Evolutionary conservation across 1,140 invertebrate genomes (phyloP).

Genomic region (Heliconius himera): DNA sequence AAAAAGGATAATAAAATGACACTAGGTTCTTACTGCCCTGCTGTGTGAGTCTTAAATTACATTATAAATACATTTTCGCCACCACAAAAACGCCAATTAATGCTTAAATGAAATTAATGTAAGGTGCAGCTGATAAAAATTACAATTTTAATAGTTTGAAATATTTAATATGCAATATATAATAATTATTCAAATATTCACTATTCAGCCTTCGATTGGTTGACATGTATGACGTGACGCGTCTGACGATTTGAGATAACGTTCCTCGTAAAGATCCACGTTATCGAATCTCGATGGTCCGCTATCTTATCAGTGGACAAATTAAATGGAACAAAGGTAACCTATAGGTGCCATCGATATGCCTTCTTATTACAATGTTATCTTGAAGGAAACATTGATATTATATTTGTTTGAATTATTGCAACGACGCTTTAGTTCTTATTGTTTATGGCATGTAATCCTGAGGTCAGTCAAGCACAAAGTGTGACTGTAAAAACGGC

Average conservation of each 20-base stretch:
- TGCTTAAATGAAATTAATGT: neutral
- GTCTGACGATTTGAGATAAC: constrained; percentile 22
- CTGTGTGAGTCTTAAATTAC: neutral
- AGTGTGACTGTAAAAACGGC: too few relatives aligned
- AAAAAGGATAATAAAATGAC: neutral
- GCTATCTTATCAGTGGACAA: constrained; percentile 48
- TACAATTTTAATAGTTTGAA: neutral
- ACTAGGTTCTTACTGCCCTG: neutral
- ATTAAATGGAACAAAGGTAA: constrained; percentile 44
- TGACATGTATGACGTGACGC: constrained; percentile 15
- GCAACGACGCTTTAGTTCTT: neutral
- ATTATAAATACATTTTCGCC: neutral
- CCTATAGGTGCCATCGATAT: constrained; percentile 7
- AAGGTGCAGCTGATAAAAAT: neutral
- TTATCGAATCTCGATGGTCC: constrained; percentile 37
- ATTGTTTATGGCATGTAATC: neutral
- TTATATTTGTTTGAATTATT: constrained; percentile 4
- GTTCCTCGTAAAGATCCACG: constrained; percentile 23
- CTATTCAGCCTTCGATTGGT: neutral
- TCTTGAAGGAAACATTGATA: constrained; percentile 5
- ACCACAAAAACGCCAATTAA: neutral
- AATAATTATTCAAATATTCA: neutral
- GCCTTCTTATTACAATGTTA: neutral
- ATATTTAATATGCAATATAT: neutral
- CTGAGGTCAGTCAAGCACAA: too few relatives aligned